phyloP scores from a whole-genome alignment of 2,888 invertebrate species.

The Mythimna impura region DNA sequence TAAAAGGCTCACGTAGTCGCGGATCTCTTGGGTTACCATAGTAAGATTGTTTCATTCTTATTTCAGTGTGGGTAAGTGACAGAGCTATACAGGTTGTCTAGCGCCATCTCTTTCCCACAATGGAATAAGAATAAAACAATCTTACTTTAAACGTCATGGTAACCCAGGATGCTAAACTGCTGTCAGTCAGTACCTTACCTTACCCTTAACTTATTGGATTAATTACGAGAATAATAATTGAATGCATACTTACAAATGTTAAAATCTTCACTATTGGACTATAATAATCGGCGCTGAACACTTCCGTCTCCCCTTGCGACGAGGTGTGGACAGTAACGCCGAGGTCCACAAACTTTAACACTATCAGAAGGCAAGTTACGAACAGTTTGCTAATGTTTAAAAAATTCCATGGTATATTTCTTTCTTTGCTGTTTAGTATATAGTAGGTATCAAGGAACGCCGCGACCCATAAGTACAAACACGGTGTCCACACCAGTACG shows the following conservation, averaged over 20 bases:
- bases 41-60: too few relatives aligned
- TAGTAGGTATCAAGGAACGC: slow-evolving; percentile 94
- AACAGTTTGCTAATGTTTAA: slow-evolving; percentile 93
- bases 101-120: too few relatives aligned
- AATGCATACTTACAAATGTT: slow-evolving; percentile 94
- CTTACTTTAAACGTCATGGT: too few relatives aligned
- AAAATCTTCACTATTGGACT: slow-evolving; percentile 94
- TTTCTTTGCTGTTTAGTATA: slow-evolving; percentile 93
- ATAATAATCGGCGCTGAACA: slow-evolving; percentile 93
- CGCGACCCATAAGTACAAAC: slow-evolving; percentile 95
- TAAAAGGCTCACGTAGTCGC: not conserved
- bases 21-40: not conserved
- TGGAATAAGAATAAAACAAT: too few relatives aligned
- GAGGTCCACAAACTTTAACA: slow-evolving; percentile 93
- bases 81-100: too few relatives aligned
- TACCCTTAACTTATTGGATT: not conserved
- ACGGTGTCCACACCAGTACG: slow-evolving; percentile 96
- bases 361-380: slow-evolving; percentile 91
- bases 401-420: slow-evolving; percentile 94
- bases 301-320: slow-evolving; percentile 85
- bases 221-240: slow-evolving; percentile 7
- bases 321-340: slow-evolving; percentile 91
- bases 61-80: too few relatives aligned
- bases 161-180: not conserved
- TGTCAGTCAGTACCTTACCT: too few relatives aligned